These are phyloP conservation scores for Apomyelois bistriatella DNA, from an alignment of 2,888 invertebrate genomes.

Conservation along the genomic window DNA sequence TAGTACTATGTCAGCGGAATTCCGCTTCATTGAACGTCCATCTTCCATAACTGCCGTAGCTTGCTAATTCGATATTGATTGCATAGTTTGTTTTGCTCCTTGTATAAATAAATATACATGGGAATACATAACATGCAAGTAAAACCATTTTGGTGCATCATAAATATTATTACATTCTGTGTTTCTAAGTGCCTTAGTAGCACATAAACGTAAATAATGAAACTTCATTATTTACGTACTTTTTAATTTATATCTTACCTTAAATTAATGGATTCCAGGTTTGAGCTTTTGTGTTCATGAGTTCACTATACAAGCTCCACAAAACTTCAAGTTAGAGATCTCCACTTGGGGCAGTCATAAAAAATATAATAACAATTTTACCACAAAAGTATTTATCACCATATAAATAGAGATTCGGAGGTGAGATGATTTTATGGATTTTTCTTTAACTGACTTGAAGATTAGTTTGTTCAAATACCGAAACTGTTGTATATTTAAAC, in stretches of 20 bases:
- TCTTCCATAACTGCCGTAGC: background rate
- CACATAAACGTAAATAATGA: too few species aligned
- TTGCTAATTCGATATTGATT: background rate
- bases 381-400: slow-evolving; percentile 35
- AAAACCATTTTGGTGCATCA: too few species aligned
- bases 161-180: too few species aligned
- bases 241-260: too few species aligned
- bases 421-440: background rate
- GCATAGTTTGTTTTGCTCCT: background rate
- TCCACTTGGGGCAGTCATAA: slow-evolving; percentile 43
- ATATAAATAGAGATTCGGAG: slow-evolving; percentile 14
- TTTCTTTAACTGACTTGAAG: too few species aligned
- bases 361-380: slow-evolving; percentile 52
- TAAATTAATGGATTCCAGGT: too few species aligned
- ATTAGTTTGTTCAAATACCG: too few species aligned
- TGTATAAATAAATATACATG: background rate
- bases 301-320: background rate
- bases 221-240: too few species aligned
- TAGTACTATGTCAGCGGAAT: background rate
- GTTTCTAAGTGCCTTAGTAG: too few species aligned
- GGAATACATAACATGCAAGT: too few species aligned
- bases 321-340: background rate
- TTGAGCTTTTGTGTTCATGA: too few species aligned
- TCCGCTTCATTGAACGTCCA: background rate
- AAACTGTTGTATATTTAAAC: too few species aligned